Base-by-base conservation (phyloP, 1,140 invertebrate species). In the Bilobella aurantiaca region DNA sequence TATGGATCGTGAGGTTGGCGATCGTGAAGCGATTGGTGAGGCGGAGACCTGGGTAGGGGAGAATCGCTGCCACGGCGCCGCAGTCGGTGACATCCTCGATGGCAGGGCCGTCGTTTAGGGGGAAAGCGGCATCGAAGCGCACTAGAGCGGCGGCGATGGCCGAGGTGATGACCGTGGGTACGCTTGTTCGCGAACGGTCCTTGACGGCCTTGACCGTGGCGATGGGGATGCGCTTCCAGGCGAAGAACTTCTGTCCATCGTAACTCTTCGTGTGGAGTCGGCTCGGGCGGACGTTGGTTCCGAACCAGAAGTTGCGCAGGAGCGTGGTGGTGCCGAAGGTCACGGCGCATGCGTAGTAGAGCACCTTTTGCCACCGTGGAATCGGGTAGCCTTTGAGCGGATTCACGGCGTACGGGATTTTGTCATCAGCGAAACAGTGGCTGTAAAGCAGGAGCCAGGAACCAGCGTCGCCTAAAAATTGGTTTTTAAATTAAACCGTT, bases 21-120 rank as follows among this genome's bases (percentile, higher is more conserved):
- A 68, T 47, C 18, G 66, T 68, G 46, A 68, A 68, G 28, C 62
- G 62, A 62, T 68, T 68, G n/a, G 30, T 46, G 21, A 64, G 63
- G 21, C 29, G 25, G 12, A 60, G 46, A 58, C 59, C 47, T 23
- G 62, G 62, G 34, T 68, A 68, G 12, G 66, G 66, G 2, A 68
- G 16, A 2, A 68, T 30, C 16, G 66, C 66, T n/a, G 30, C 62
- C 8, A 68, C 63, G 8, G 53, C 27, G 21, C 66, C 66, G 3
- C 37, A n/a, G 3, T 67, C 31, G 21, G 32, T 57, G 8, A 29
- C 23, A 29, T 63, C 61, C 5, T 16, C 61, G 21, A 63, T 47
- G 2, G 2, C n/a, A n/a, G n/a, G 3, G 14, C 16, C 25, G 12
- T 23, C 25, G 18, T 29, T 30, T 62, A 16, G 3, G 37, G 66